Evolutionary conservation across 2,797 vertebrate genomes (phyloP), one percentile per base, ranked within the genome.

Genomic region (Diglossa cyanea): DNA sequence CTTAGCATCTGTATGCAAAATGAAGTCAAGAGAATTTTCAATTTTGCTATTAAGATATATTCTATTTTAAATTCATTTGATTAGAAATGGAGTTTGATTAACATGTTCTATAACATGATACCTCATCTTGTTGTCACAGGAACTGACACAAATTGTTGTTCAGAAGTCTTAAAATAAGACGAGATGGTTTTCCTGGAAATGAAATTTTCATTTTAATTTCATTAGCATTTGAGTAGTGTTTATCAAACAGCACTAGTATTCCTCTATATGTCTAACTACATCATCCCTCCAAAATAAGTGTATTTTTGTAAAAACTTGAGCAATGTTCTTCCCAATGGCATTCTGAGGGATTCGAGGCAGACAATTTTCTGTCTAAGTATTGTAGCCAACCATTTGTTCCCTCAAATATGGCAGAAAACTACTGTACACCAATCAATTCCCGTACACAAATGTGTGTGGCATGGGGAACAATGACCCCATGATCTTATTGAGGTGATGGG

Each of bases 141-240:
- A 95, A 53, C 23, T 15, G 10, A 67, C 35, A 70, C 3, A 63
- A 74, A 58, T 26, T 79, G 15, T 65, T 58, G 12, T 73, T 80
- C 40, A 80, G 67, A 70, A 82, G 18, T 47, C 44, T 44, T 86
- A 61, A 93, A 82, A 44, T n/a, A 30, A 65, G 55, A 78, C 9
- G 80, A 88, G 33, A 75, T 45, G 7, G 6, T 48, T 95, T 88
- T 66, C 58, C 48, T 90, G 37, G 31, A 88, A 91, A 62, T 62
- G 0, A 66, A 82, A 21, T 50, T 79, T 85, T 88, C 5, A 33
- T 63, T 83, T 90, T 39, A n/a, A 65, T 73, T 54, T 37, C 13
- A 50, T 77, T 54, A 71, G n/a, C 1, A 0, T 53, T 71, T 83
- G 55, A 70, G 28, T 40, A 58, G 7, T 17, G 5, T 63, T 62